Evolutionary conservation across 2,113 vertebrate genomes (phyloP), one percentile per base, ranked within the genome.

Genomic region (Smithornis capensis): DNA sequence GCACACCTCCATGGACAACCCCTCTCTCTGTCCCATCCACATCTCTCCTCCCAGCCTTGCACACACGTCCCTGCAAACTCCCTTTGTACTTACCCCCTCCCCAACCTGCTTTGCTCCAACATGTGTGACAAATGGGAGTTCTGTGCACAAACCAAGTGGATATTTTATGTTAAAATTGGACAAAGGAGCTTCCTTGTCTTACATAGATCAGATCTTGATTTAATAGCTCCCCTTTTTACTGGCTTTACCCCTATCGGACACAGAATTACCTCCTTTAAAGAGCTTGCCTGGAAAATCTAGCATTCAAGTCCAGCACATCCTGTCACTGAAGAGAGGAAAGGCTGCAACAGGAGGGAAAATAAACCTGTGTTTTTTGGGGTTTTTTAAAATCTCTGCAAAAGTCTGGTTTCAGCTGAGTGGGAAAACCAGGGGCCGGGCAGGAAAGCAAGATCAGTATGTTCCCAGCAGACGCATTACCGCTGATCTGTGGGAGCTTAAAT

Each of bases 381-480:
- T 70, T 40, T 19, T 38, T 49, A 14, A 4, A 15, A 45, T 33
- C 4, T n/a, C 37, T 59, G 15, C 28, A 45, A 31, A n/a, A 21
- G 8, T 63, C n/a, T 64, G 68, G 7, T 56, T 55, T 76, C 27
- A 60, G n/a, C 19, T 23, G 47, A 59, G 45, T 23, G 10, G 0
- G 14, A 57, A 70, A 74, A 33, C 0, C 11, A 19, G 15, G 47
- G 59, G 27, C 45, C 29, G 6, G 19, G 28, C 1, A 18, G 24
- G 14, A 38, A 38, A 59, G 47, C 6, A 22, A 67, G 37, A 50
- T 33, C 49, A 45, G 17, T 0, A 0, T 5, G 63, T 31, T 16
- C 37, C 35, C 9, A 1, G 5, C 6, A 4, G 29, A 56, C 74
- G 37, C 17, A 33, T 53, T 4, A 0, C 10, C 11, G 40, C 19